A percentile compares a stretch with the other conserved stretches of the same genome.
Evolutionary conservation across 2,888 invertebrate genomes (phyloP).

Genomic region (Thelaira solivaga): DNA sequence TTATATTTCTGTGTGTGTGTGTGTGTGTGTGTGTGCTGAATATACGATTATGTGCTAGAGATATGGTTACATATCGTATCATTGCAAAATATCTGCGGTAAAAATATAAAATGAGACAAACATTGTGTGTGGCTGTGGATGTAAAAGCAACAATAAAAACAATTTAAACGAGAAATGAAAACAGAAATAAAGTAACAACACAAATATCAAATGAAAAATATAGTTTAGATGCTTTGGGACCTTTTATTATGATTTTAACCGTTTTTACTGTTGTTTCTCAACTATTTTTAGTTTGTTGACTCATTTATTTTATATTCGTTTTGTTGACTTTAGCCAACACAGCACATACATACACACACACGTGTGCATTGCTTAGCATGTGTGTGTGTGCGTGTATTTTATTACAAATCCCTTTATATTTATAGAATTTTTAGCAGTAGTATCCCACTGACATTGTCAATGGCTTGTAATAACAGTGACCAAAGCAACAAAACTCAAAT

Average conservation of each 20-base stretch:
- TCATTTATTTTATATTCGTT: conserved; percentile 49
- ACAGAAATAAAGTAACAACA: neutral
- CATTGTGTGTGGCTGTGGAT: neutral
- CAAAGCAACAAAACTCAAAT: conserved; percentile 72
- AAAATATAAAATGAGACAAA: conserved; percentile 41
- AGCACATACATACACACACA: neutral
- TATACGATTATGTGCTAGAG: neutral
- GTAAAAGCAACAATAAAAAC: neutral
- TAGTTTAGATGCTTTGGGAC: conserved; percentile 52
- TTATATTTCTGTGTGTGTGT: neutral
- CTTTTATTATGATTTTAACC: conserved; percentile 58
- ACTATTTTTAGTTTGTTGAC: conserved; percentile 55
- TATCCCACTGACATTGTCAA: conserved; percentile 60
- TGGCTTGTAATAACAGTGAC: conserved; percentile 63
- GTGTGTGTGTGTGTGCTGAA: no score
- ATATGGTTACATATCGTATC: conserved; percentile 30
- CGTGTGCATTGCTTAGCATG: neutral
- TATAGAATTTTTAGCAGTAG: conserved; percentile 14
- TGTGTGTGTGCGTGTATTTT: neutral
- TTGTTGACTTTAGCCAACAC: conserved; percentile 48
- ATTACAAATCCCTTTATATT: conserved; percentile 18
- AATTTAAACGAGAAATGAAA: conserved; percentile 14
- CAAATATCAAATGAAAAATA: conserved; percentile 31
- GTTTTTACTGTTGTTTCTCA: conserved; percentile 43
- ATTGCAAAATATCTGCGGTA: conserved; percentile 40